Conservation (phyloP, 2,113 vertebrate species). For the Planiliza haematocheilus region DNA sequence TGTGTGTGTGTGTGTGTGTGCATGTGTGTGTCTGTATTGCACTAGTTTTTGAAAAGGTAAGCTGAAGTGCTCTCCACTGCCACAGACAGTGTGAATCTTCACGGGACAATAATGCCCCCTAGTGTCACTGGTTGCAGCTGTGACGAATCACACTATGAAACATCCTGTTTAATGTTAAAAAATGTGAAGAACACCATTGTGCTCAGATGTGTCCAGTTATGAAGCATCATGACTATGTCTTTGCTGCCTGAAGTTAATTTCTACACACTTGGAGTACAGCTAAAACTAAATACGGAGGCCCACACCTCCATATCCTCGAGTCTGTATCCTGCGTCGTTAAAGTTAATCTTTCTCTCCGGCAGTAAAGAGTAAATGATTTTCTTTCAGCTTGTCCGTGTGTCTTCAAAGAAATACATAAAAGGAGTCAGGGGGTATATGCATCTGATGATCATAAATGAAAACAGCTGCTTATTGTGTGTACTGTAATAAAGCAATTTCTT, state of each 20-base stretch:
- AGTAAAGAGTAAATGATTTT: not conserved
- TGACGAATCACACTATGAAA: slow-evolving; percentile 2
- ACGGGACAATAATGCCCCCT: slow-evolving; percentile 51
- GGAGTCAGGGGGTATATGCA: too few species aligned
- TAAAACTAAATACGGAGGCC: not conserved
- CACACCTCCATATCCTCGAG: not conserved
- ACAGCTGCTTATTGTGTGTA: too few species aligned
- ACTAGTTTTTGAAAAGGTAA: not conserved
- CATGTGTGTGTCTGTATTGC: not conserved
- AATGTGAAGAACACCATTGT: not conserved
- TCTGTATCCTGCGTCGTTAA: not conserved
- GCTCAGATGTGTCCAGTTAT: not conserved
- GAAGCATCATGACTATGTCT: not conserved
- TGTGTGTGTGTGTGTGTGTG: too few species aligned
- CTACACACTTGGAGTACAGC: too few species aligned
- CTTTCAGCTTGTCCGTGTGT: not conserved
- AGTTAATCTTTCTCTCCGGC: not conserved
- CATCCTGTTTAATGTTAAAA: not conserved
- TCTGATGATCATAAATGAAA: too few species aligned
- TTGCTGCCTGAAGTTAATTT: too few species aligned
- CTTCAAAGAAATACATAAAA: too few species aligned
- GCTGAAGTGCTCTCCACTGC: not conserved
- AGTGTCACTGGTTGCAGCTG: slow-evolving; percentile 18
- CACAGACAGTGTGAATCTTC: not conserved
- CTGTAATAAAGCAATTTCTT: too few species aligned